Evolutionary conservation across 2,888 invertebrate genomes (phyloP).

Genomic region (Gonocerus acuteangulatus): DNA sequence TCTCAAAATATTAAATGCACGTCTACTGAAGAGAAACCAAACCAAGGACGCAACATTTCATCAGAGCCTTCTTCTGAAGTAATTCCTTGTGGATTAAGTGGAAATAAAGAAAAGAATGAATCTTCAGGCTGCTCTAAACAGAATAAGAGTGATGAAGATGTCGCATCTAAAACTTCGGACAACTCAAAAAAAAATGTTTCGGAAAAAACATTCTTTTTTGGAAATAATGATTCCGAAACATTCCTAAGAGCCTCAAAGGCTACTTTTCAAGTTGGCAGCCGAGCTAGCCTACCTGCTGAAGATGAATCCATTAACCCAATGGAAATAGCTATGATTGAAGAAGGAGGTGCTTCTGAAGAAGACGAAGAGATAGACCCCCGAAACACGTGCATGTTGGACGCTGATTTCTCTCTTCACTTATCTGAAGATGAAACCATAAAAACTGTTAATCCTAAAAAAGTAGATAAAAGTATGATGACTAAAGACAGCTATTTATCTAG

Average conservation of each 20-base stretch:
- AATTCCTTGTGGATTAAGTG: too few species aligned
- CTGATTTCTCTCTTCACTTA: slow-evolving; percentile 8
- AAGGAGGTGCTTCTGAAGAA: background rate
- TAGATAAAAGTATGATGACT: slow-evolving; percentile 14
- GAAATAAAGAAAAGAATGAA: too few species aligned
- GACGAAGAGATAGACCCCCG: background rate
- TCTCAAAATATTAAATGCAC: too few species aligned
- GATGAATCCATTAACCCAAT: slow-evolving; percentile 15
- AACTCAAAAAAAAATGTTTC: background rate
- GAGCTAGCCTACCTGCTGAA: slow-evolving; percentile 10
- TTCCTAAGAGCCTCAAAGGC: slow-evolving; percentile 8
- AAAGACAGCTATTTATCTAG: background rate
- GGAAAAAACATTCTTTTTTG: slow-evolving; percentile 17
- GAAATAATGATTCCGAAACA: slow-evolving; percentile 10
- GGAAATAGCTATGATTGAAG: slow-evolving; percentile 4
- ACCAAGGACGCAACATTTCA: too few species aligned
- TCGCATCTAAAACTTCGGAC: too few species aligned
- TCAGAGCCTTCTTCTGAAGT: too few species aligned
- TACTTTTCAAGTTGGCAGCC: slow-evolving; percentile 15
- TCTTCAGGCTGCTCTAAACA: too few species aligned
- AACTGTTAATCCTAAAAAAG: slow-evolving; percentile 1
- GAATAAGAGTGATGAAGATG: too few species aligned
- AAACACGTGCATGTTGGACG: slow-evolving; percentile 1
- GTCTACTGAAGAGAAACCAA: too few species aligned
- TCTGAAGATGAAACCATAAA: background rate